Evolutionary conservation across 1,140 invertebrate species (phyloP).

Genomic region (Magallana ariakensis): DNA sequence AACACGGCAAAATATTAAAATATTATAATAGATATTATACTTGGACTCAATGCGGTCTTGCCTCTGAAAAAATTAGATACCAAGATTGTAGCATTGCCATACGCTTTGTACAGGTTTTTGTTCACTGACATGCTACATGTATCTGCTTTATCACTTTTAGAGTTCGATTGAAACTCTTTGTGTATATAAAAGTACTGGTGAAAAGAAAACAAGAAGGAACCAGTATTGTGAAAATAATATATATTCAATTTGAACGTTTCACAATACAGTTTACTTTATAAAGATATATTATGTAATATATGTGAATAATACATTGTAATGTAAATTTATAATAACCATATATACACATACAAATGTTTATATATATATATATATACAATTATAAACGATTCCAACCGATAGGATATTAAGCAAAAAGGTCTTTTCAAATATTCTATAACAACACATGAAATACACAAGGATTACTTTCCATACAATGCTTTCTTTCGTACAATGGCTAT

Average conservation of each 20-base stretch:
- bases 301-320: background rate
- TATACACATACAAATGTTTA: background rate
- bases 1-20: no score
- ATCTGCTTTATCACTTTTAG: no score
- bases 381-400: background rate
- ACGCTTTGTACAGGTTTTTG: no score
- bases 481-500: background rate
- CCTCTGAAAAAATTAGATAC: no score
- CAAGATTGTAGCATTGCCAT: no score
- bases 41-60: no score
- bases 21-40: no score
- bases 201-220: no score
- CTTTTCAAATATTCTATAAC: no score
- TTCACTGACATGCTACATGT: no score
- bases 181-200: no score
- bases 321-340: background rate
- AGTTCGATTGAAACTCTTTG: no score
- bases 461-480: background rate
- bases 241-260: background rate
- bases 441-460: background rate
- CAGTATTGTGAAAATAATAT: background rate
- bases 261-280: background rate
- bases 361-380: background rate
- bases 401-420: background rate
- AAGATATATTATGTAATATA: constrained; percentile 9